Percentiles rank a stretch among this genome's conserved stretches.
Evolutionary conservation across 1,140 invertebrate genomes (phyloP).

Genomic region (Hyposmocoma kahamanoa): DNA sequence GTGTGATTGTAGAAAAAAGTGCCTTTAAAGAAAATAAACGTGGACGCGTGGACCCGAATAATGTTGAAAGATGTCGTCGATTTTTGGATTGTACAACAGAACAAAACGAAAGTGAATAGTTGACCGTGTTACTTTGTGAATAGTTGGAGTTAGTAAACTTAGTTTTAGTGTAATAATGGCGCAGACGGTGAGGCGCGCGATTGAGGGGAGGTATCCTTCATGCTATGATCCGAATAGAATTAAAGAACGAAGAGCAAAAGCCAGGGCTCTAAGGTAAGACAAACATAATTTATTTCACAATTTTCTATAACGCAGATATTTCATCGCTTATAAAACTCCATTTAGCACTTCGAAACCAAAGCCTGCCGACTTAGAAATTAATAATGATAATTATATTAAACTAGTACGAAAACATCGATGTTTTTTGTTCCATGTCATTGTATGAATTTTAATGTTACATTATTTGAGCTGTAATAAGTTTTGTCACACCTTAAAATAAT

Average conservation of each 20-base stretch:
- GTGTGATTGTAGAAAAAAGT: conserved; percentile 17
- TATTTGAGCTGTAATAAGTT: too few relatives aligned
- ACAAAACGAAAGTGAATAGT: conserved; percentile 70
- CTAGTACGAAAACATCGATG: too few relatives aligned
- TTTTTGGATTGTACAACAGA: conserved; percentile 61
- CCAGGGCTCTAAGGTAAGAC: conserved; percentile 75
- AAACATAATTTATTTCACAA: too few relatives aligned
- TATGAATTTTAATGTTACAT: too few relatives aligned
- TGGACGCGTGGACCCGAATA: conserved; percentile 32
- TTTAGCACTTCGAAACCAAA: too few relatives aligned
- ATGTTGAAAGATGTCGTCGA: conserved; percentile 58
- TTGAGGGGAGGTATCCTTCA: conserved; percentile 79
- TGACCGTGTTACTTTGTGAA: conserved; percentile 44
- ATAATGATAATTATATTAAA: too few relatives aligned
- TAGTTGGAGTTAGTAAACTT: conserved; percentile 30
- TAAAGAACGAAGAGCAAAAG: conserved; percentile 81
- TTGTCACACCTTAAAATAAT: too few relatives aligned
- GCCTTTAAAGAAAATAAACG: conserved; percentile 8
- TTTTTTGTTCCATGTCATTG: too few relatives aligned
- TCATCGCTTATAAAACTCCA: too few relatives aligned
- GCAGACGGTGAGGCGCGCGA: conserved; percentile 54
- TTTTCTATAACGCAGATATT: too few relatives aligned
- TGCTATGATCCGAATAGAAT: conserved; percentile 81
- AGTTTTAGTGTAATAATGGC: conserved; percentile 46
- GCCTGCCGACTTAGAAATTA: too few relatives aligned